Percentiles rank a stretch among this genome's conserved stretches.
phyloP scores from a whole-genome alignment of 1,140 invertebrate genomes.

The Drosophila oshimai region DNA sequence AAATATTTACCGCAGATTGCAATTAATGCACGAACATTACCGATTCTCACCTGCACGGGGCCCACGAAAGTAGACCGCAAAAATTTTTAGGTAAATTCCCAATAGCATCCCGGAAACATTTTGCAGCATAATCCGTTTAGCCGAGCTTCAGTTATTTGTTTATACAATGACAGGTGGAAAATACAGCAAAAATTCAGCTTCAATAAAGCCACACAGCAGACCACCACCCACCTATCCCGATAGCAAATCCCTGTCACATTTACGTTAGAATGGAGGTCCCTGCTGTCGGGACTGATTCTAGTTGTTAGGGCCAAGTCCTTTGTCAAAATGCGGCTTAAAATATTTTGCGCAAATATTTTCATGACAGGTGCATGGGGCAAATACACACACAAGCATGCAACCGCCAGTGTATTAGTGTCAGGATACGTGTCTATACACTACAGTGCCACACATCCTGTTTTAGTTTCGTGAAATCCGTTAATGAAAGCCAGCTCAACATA shows the following conservation, averaged over 20 bases:
- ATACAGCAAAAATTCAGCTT: slow-evolving; percentile 2
- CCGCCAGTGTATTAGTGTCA: slow-evolving; percentile 27
- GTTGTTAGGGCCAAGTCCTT: slow-evolving; percentile 54
- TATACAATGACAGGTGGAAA: slow-evolving; percentile 28
- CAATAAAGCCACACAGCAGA: slow-evolving; percentile 19
- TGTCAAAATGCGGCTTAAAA: slow-evolving; percentile 78
- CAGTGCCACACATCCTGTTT: slow-evolving; percentile 6
- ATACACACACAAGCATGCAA: slow-evolving; percentile 15
- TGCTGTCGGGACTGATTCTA: slow-evolving; percentile 20
- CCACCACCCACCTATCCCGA: slow-evolving; percentile 1
- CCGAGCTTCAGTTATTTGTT: slow-evolving; percentile 24
- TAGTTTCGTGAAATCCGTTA: slow-evolving; percentile 62
- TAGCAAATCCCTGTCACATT: slow-evolving; percentile 36
- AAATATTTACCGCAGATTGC: slow-evolving; percentile 13
- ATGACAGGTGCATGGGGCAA: slow-evolving; percentile 64
- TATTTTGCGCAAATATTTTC: slow-evolving; percentile 75
- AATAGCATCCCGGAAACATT: slow-evolving; percentile 6
- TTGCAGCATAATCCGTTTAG: slow-evolving; percentile 33
- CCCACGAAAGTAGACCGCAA: slow-evolving; percentile 14
- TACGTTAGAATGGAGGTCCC: not conserved
- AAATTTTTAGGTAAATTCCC: slow-evolving; percentile 14
- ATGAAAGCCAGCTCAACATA: slow-evolving; percentile 72
- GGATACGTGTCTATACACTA: not conserved
- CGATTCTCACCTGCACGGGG: not conserved
- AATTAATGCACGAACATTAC: slow-evolving; percentile 22